Percentiles rank a stretch among this genome's conserved stretches.
These are phyloP conservation scores for Crotalus adamanteus DNA, from an alignment of 2,797 vertebrate genomes.

Conservation along the genomic window DNA sequence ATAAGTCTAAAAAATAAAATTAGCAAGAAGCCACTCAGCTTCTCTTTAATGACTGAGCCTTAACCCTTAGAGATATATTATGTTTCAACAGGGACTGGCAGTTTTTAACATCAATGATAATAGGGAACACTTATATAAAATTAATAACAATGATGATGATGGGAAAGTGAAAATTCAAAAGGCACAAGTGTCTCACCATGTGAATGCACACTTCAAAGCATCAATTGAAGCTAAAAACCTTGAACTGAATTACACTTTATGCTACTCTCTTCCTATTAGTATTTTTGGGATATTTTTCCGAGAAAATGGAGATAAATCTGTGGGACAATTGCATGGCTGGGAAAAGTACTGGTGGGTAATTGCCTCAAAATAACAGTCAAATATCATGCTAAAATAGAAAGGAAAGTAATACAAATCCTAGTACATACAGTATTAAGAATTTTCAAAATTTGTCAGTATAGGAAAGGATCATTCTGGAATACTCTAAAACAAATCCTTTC, in stretches of 20 bases:
- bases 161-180: background rate
- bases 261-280: background rate
- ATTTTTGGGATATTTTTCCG: background rate
- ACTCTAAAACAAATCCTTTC: background rate
- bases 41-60: background rate
- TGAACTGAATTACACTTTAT: background rate
- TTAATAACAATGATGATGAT: background rate
- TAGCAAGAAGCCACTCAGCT: background rate
- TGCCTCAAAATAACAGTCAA: constrained; percentile 16
- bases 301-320: background rate
- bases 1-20: background rate
- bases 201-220: background rate
- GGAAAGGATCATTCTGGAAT: background rate
- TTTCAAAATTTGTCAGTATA: background rate
- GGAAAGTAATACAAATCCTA: background rate
- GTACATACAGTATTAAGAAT: background rate
- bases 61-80: background rate
- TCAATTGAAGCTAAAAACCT: background rate
- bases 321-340: background rate
- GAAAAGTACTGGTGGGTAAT: background rate
- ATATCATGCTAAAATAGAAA: constrained; percentile 14
- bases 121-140: background rate
- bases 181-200: background rate
- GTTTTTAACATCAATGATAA: background rate
- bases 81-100: background rate